These are phyloP conservation scores for Sesia bembeciformis DNA, from an alignment of 2,888 invertebrate species.

Conservation along the genomic window DNA sequence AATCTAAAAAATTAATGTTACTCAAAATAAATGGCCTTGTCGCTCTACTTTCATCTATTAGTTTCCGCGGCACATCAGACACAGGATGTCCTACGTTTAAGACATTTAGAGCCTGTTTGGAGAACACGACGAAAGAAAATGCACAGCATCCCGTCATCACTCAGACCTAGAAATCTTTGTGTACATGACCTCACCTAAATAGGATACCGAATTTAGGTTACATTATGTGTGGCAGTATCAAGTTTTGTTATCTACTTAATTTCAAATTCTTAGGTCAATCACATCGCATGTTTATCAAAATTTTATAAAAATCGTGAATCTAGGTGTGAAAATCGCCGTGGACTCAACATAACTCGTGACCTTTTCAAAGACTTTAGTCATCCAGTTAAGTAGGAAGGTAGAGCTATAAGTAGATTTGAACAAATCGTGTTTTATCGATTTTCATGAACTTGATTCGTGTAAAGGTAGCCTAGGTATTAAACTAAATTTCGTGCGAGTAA, in stretches of 20 bases:
- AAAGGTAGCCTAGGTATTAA: too few relatives aligned
- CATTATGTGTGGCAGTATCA: neutral
- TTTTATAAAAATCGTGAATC: too few relatives aligned
- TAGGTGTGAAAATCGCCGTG: too few relatives aligned
- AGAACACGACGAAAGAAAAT: slow-evolving; percentile 35
- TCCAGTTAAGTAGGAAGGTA: too few relatives aligned
- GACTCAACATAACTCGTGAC: too few relatives aligned
- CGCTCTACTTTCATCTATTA: slow-evolving; percentile 30
- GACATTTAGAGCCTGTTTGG: slow-evolving; percentile 8
- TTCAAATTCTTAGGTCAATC: too few relatives aligned
- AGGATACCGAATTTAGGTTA: slow-evolving; percentile 27
- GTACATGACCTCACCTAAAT: slow-evolving; percentile 42
- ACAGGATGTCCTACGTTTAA: slow-evolving; percentile 19
- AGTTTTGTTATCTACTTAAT: neutral
- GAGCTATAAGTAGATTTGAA: too few relatives aligned
- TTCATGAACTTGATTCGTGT: too few relatives aligned
- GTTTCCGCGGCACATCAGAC: slow-evolving; percentile 19
- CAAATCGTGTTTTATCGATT: too few relatives aligned
- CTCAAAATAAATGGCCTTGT: slow-evolving; percentile 23
- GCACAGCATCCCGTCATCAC: slow-evolving; percentile 41
- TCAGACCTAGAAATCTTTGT: slow-evolving; percentile 28
- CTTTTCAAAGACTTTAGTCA: too few relatives aligned
- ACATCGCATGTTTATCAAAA: too few relatives aligned
- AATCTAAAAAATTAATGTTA: slow-evolving; percentile 1
- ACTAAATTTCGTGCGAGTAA: too few relatives aligned